A percentile compares a stretch with the other conserved stretches of the same genome.
Evolutionary conservation across 2,888 invertebrate genomes (phyloP).

Genomic region (Aphodius granarius): DNA sequence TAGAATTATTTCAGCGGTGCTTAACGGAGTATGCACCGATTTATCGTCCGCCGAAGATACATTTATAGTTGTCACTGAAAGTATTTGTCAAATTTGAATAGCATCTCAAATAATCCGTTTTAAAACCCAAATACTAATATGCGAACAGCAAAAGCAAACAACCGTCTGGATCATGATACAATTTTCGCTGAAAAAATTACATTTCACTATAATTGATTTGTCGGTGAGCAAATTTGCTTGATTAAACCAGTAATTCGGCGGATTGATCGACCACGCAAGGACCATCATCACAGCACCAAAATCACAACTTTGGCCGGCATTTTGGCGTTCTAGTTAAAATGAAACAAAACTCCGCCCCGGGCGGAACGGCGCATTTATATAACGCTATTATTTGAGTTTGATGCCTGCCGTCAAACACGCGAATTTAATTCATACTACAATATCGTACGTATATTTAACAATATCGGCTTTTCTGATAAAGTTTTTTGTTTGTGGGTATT

Average conservation of each 20-base stretch:
- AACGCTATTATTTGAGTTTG: not conserved
- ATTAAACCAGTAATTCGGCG: not conserved
- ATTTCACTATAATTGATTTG: not conserved
- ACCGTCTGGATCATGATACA: no score
- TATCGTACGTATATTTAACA: not conserved
- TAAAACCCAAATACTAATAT: no score
- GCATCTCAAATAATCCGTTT: not conserved
- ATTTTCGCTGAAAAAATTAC: not conserved
- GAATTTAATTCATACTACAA: not conserved
- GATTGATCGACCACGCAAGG: not conserved
- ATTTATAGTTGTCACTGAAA: no score
- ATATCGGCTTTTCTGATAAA: no score
- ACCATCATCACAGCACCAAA: not conserved
- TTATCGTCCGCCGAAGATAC: no score
- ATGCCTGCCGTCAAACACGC: not conserved
- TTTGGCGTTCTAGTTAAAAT: not conserved
- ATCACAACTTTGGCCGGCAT: not conserved
- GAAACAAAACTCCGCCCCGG: not conserved
- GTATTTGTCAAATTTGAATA: no score
- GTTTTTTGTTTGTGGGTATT: not conserved
- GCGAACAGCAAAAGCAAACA: no score
- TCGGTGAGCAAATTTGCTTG: not conserved
- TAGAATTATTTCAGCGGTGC: not conserved
- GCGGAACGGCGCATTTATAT: not conserved
- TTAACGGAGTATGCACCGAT: not conserved